Evolutionary conservation across 2,888 invertebrate genomes (phyloP), one percentile per base, ranked within the genome.

Genomic region (Petrophora chlorosata): DNA sequence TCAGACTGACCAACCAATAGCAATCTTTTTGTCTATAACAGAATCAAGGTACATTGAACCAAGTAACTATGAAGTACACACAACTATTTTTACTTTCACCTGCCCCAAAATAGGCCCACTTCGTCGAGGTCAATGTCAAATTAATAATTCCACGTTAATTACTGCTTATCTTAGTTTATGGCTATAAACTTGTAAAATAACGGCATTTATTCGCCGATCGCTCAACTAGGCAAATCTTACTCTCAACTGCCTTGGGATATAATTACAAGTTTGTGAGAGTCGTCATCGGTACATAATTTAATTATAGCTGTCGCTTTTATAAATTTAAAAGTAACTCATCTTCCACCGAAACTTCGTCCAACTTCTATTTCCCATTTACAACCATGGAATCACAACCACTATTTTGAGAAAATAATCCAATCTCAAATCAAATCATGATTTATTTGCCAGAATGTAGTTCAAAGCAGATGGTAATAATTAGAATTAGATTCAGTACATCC

Each of bases 61-160:
- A n/a, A n/a, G n/a, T n/a, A 19, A 19, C 5, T 19, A 19, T 19
- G 19, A 5, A 19, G 7, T 5, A 19, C 4, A 19, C 4, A 1
- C 4, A 19, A 1, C 4, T 19, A 19, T 19, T 23, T 7, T 25
- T 25, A 39, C 49, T 39, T 50, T 50, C 49, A 50, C 49, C 42
- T 9, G 39, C 29, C 9, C 22, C 8, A 16, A n/a, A 26, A 5
- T 13, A 14, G 28, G 41, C 39, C 49, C 25, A 39, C 43, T 44
- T 43, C 33, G 32, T 0, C 42, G 54, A 52, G 57, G 57, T 52
- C 54, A 54, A 44, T 38, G 52, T 52, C 52, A 54, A 47, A 47
- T 41, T 49, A 39, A 58, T 54, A 41, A 49, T 39, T 54, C 33
- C 41, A 46, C 26, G 36, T 36, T 50, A 49, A 52, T 54, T 58